Evolutionary conservation across 2,113 vertebrate genomes (phyloP).

Genomic region (Cinclus cinclus): DNA sequence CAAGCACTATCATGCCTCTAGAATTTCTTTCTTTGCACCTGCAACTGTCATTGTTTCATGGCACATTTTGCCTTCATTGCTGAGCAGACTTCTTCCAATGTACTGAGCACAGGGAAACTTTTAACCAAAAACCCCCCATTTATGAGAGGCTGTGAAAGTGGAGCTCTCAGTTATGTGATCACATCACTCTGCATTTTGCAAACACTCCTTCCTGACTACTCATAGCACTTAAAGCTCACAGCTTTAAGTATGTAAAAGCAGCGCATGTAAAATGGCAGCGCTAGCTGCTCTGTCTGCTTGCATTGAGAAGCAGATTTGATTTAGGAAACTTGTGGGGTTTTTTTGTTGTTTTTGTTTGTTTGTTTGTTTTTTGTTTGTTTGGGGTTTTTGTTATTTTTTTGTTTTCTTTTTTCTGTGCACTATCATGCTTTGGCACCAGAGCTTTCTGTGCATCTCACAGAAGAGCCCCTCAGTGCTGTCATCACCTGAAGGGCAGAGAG

Average conservation of each 20-base stretch:
- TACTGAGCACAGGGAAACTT: not conserved
- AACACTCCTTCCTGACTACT: not conserved
- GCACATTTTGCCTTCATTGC: not conserved
- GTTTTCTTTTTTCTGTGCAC: not conserved
- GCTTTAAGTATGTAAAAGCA: too few relatives aligned
- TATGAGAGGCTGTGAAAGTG: not conserved
- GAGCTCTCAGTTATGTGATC: not conserved
- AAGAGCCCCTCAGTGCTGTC: not conserved
- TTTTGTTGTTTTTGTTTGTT: too few relatives aligned
- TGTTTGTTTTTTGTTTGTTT: too few relatives aligned
- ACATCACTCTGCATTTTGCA: not conserved
- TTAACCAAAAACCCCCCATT: not conserved
- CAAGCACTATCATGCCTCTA: not conserved
- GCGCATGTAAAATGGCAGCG: fast-evolving
- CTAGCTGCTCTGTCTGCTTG: not conserved
- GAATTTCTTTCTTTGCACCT: slow-evolving; percentile 32
- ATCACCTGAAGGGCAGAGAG: not conserved
- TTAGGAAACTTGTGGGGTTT: not conserved
- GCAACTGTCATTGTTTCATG: not conserved
- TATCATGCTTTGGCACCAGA: not conserved
- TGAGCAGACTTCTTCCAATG: not conserved
- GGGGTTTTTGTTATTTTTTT: not conserved
- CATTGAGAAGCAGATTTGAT: not conserved
- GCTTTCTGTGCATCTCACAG: not conserved
- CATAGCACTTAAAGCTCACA: not conserved